Base-by-base conservation (phyloP, 2,888 invertebrate species). In the Aporophyla nigra region DNA sequence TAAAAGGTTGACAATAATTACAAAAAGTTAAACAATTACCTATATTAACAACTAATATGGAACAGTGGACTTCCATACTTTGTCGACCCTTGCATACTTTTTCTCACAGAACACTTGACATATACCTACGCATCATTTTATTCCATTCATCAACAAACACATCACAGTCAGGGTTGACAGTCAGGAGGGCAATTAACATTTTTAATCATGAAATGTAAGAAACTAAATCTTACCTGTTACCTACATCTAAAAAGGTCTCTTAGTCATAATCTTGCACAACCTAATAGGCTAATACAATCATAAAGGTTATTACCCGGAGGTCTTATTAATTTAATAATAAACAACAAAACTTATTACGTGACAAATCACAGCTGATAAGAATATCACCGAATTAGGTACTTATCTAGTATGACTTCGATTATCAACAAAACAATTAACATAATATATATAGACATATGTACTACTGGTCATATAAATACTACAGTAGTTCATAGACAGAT, bases 321-420 rank as follows among this genome's bases (percentile, higher is more conserved):
- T 12, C 33, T 4, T 10, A 62, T n/a, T n/a, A n/a, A n/a, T 68
- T 43, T 24, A 66, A 53, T 54, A 77, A 63, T 58, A 68, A 16
- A 33, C 43, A 76, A 76, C 21, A 49, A 49, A 33, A 33, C 24
- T 56, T 24, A 70, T 71, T 70, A 75, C 27, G 49, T 61, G 61
- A 65, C 61, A 65, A 83, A 83, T 83, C 76, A 83, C 46, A 12
- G 59, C 61, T 54, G 77, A 68, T 83, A 80, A 51, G 21, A 58
- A 12, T 80, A 83, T 80, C 74, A 72, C 71, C 62, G 49, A 83
- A 74, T 77, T 54, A 70, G 69, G 76, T 54, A 70, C 33, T 70
- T 80, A 83, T 80, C 83, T 74, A 40, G 56, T 71, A 70, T 46
- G 79, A 76, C 43, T 59, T 7, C 16, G 24, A 79, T 82, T 71